Conservation (phyloP, 1,140 invertebrate genomes). For the Lucilia sericata region DNA sequence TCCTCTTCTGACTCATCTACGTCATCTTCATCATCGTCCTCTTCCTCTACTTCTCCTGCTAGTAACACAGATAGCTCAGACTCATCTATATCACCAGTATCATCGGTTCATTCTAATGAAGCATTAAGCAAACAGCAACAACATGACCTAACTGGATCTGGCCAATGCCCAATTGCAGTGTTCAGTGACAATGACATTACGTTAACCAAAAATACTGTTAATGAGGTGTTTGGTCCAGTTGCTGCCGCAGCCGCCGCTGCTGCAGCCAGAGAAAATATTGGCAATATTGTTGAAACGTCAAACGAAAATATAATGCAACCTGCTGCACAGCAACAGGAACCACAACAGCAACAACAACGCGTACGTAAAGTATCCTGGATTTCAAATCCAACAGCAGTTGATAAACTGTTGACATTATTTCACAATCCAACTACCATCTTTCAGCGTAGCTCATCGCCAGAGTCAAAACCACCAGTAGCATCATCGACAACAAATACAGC, state of each 20-base stretch:
- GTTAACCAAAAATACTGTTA: conserved; percentile 59
- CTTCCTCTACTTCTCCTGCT: conserved; percentile 43
- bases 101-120: conserved; percentile 11
- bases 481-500: conserved; percentile 3
- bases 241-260: conserved; percentile 36
- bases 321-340: conserved; percentile 43
- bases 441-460: conserved; percentile 64
- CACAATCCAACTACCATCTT: conserved; percentile 71
- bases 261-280: neutral
- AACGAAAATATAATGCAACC: conserved; percentile 28
- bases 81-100: conserved; percentile 33
- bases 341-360: conserved; percentile 57
- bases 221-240: conserved; percentile 52
- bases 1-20: conserved; percentile 51
- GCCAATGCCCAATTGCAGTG: conserved; percentile 59
- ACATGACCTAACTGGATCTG: neutral
- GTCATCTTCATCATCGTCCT: conserved; percentile 45
- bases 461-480: conserved; percentile 50
- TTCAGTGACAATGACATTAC: conserved; percentile 65
- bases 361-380: conserved; percentile 73
- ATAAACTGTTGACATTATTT: conserved; percentile 72
- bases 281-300: neutral
- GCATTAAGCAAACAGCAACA: neutral
- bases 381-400: conserved; percentile 69
- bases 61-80: conserved; percentile 39